Base-by-base conservation (phyloP, 2,888 invertebrate species). In the Drosophila maculinotata region DNA sequence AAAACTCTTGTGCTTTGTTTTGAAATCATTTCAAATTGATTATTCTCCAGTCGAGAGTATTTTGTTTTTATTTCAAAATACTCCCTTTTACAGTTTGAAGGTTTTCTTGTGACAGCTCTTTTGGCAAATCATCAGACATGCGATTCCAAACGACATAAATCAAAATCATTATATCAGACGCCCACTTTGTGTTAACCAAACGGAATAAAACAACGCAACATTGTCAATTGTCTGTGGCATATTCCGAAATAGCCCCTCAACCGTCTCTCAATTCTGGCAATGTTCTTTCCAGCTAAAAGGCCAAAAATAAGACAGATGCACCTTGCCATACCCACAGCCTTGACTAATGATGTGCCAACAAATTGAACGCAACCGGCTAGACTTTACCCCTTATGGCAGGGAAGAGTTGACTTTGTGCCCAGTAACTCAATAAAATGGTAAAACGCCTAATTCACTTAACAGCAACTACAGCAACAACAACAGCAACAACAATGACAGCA, bases 341-440 rank as follows among this genome's bases (percentile, higher is more conserved):
- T 84, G 79, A 86, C 90, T 90, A 90, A 90, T 90, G 89, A 90
- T 89, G 83, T 89, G 89, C 87, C 89, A 89, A 85, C 88, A 89
- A 89, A 87, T 87, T 89, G 75, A 87, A 88, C 80, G 88, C 86
- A 79, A 88, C 86, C 81, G 76, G 83, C 76, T 85, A 71, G 45
- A 63, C 52, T 45, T 53, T 30, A 28, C 47, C 53, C 30, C 14
- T 44, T 51, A 44, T 8, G 7, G 9, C 38, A 30, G 9, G 33
- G 39, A 69, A 44, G 38, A 73, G 65, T 79, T 63, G 68, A 73
- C 68, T 71, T 54, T 64, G 9, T 36, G 58, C 58, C 53, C 60
- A 33, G 70, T 57, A 52, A 76, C 68, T 75, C 78, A 76, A 44
- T 70, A 74, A 80, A 89, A 84, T 88, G 88, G 83, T 75, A 87